phyloP scores from a whole-genome alignment of 1,140 invertebrate genomes.

The Ostrea edulis region DNA sequence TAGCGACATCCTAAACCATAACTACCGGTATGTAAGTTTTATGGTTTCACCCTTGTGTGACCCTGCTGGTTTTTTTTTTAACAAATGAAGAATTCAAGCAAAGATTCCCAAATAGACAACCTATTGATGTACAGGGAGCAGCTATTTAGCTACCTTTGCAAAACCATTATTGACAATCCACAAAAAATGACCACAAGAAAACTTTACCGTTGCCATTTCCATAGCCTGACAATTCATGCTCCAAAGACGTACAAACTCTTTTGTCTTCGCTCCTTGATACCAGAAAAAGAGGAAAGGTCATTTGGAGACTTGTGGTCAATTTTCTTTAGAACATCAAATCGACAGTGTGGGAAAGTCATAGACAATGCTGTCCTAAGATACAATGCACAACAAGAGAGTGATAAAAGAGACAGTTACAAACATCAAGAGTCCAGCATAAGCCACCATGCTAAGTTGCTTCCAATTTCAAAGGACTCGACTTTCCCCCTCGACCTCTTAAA shows the following conservation, averaged over 20 bases:
- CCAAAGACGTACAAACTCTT: conserved; percentile 7
- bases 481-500: not conserved
- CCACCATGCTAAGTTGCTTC: conserved; percentile 44
- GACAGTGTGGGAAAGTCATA: not conserved
- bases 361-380: not conserved
- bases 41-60: conserved; percentile 13
- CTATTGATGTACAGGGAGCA: not conserved
- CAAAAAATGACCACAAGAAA: not conserved
- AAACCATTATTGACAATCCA: not conserved
- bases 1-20: conserved; percentile 41
- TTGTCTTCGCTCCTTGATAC: not conserved
- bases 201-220: conserved; percentile 32
- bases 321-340: not conserved
- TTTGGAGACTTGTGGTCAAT: not conserved
- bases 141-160: conserved; percentile 3
- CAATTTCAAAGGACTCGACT: not conserved
- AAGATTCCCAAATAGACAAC: not conserved
- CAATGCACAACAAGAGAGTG: not conserved
- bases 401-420: not conserved
- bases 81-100: conserved; percentile 40
- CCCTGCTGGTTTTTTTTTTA: not conserved
- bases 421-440: conserved; percentile 30
- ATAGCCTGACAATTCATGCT: not conserved
- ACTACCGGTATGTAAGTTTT: conserved; percentile 34
- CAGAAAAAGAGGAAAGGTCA: conserved; percentile 29